A percentile compares a stretch with the other conserved stretches of the same genome.
Evolutionary conservation across 2,888 invertebrate genomes (phyloP).

Genomic region (Cetonia aurata): DNA sequence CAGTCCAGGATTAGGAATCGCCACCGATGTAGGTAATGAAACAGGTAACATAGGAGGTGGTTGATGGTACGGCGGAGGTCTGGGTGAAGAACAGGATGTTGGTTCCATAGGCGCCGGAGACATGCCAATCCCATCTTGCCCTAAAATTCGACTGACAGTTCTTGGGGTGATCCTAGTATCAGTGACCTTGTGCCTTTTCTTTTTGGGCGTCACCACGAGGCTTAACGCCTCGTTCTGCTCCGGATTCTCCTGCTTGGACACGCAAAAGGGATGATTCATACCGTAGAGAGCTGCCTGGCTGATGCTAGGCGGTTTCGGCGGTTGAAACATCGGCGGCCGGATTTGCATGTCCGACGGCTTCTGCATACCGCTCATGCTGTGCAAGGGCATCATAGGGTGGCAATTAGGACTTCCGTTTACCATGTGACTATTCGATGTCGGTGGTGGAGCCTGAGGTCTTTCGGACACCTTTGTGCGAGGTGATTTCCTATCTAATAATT

Average conservation of each 20-base stretch:
- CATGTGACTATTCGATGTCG: slow-evolving; percentile 67
- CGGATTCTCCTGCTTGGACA: slow-evolving; percentile 75
- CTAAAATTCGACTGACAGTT: slow-evolving; percentile 88
- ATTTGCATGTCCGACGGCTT: slow-evolving; percentile 71
- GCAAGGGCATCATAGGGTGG: slow-evolving; percentile 69
- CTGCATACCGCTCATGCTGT: slow-evolving; percentile 60
- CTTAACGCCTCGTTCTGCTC: slow-evolving; percentile 95
- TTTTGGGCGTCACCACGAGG: slow-evolving; percentile 94
- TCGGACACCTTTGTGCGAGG: slow-evolving; percentile 83
- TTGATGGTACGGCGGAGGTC: slow-evolving; percentile 76
- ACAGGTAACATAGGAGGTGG: slow-evolving; percentile 88
- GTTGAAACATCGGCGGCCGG: slow-evolving; percentile 85
- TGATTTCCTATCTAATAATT: slow-evolving; percentile 86
- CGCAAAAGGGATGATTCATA: slow-evolving; percentile 71
- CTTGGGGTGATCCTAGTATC: slow-evolving; percentile 93
- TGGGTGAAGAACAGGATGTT: slow-evolving; percentile 74
- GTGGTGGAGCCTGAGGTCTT: slow-evolving; percentile 63
- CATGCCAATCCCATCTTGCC: slow-evolving; percentile 81
- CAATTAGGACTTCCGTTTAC: slow-evolving; percentile 66
- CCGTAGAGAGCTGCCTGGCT: slow-evolving; percentile 74
- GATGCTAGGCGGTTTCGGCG: slow-evolving; percentile 80
- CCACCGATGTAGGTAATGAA: slow-evolving; percentile 94
- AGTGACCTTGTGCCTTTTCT: slow-evolving; percentile 97
- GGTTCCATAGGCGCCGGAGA: slow-evolving; percentile 75
- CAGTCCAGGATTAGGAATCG: slow-evolving; percentile 95